Conservation (phyloP, 2,113 vertebrate genomes). For the Tor tambroides region DNA sequence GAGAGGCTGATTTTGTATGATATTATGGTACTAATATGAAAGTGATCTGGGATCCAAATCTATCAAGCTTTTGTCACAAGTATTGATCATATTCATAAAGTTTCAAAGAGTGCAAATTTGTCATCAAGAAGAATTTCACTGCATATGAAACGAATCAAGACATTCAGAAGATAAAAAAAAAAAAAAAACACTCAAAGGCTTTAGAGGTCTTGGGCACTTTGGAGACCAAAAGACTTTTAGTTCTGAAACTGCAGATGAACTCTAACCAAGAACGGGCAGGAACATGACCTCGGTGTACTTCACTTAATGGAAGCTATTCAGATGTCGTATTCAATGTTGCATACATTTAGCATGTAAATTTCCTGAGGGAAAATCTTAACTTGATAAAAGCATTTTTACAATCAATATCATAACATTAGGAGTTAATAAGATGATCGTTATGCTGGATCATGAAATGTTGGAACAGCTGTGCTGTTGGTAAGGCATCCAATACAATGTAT, state of each 20-base stretch:
- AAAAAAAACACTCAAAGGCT: background rate
- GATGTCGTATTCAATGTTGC: background rate
- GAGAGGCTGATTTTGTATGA: background rate
- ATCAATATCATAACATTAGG: background rate
- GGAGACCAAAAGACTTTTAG: constrained; percentile 2
- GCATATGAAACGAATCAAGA: background rate
- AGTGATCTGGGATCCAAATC: background rate
- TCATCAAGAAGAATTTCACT: background rate
- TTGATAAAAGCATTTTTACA: background rate
- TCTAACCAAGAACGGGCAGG: background rate
- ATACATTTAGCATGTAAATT: background rate
- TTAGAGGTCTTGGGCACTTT: background rate
- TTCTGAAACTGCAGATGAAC: background rate
- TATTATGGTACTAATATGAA: background rate
- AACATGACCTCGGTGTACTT: constrained; percentile 7
- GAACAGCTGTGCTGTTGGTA: background rate
- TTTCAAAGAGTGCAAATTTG: background rate
- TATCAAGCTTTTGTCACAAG: background rate
- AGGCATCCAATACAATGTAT: background rate
- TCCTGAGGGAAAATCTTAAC: background rate
- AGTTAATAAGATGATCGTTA: background rate
- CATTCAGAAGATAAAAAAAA: background rate
- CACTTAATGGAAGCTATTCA: background rate
- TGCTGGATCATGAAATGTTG: background rate
- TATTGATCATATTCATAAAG: background rate